A percentile compares a stretch with the other conserved stretches of the same genome.
phyloP scores from a whole-genome alignment of 2,888 invertebrate species.

The Vannuccia rotundouncinata region DNA sequence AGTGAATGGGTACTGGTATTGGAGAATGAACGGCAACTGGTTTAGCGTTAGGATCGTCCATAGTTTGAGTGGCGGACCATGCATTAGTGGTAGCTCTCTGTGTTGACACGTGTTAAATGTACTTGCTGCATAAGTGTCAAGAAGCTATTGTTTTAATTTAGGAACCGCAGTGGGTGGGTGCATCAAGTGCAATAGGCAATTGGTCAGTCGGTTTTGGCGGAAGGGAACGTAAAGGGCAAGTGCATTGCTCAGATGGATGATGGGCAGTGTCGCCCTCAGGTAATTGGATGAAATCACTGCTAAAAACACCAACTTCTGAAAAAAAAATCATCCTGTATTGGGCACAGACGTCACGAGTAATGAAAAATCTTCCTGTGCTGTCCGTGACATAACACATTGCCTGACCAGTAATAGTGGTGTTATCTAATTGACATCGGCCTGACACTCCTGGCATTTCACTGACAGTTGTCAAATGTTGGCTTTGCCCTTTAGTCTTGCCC shows the following conservation, averaged over 20 bases:
- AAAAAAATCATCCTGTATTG: too few species aligned
- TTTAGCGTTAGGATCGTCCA: conserved; percentile 37
- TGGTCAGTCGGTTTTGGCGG: conserved; percentile 38
- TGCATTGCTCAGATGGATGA: neutral
- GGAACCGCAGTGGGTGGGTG: conserved; percentile 34
- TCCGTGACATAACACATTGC: too few species aligned
- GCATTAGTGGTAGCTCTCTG: conserved; percentile 39
- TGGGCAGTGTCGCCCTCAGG: neutral
- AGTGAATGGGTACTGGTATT: neutral
- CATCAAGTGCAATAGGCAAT: conserved; percentile 40
- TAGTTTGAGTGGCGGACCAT: conserved; percentile 39
- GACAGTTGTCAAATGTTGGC: too few species aligned
- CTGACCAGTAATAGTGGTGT: too few species aligned
- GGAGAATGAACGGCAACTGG: conserved; percentile 38
- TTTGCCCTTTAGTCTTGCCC: too few species aligned
- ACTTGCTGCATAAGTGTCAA: conserved; percentile 39
- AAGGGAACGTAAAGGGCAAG: conserved; percentile 30
- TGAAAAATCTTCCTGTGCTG: too few species aligned
- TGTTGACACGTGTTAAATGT: conserved; percentile 42
- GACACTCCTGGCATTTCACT: too few species aligned
- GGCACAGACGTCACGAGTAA: too few species aligned
- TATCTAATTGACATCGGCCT: too few species aligned
- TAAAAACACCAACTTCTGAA: conserved; percentile 42
- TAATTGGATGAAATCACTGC: conserved; percentile 38
- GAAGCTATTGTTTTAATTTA: conserved; percentile 36